Percentiles rank a stretch among this genome's conserved stretches.
These are phyloP conservation scores for Drosophila asahinai DNA, from an alignment of 1,140 invertebrate genomes.

Conservation along the genomic window DNA sequence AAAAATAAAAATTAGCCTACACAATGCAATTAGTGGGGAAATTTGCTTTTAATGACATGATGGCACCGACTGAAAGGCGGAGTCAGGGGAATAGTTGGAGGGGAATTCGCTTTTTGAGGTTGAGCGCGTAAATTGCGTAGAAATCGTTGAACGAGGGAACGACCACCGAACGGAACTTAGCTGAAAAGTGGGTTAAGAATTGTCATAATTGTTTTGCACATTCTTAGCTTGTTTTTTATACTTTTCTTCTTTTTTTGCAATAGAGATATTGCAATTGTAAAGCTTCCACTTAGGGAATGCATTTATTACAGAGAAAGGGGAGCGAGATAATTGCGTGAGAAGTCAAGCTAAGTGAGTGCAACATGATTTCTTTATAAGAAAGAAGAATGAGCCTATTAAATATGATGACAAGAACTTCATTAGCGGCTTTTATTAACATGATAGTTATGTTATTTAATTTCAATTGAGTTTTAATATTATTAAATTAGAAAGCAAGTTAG, in stretches of 20 bases:
- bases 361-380: slow-evolving; percentile 42
- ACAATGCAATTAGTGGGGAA: slow-evolving; percentile 72
- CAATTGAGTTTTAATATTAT: background rate
- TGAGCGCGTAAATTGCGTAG: slow-evolving; percentile 64
- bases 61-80: slow-evolving; percentile 12
- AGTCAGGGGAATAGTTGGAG: slow-evolving; percentile 13
- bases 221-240: slow-evolving; percentile 16
- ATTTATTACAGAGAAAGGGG: slow-evolving; percentile 29
- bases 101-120: slow-evolving; percentile 51
- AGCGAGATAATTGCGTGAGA: slow-evolving; percentile 45
- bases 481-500: background rate
- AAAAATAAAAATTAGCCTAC: slow-evolving; percentile 68
- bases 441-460: background rate
- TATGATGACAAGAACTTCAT: slow-evolving; percentile 12
- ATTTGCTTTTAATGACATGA: slow-evolving; percentile 70
- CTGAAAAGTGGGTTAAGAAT: slow-evolving; percentile 74
- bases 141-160: slow-evolving; percentile 49
- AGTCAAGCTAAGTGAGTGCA: slow-evolving; percentile 21
- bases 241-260: slow-evolving; percentile 39
- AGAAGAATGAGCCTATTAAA: slow-evolving; percentile 1
- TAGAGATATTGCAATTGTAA: slow-evolving; percentile 61
- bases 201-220: slow-evolving; percentile 72
- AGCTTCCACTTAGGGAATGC: slow-evolving; percentile 34
- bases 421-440: background rate
- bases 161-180: slow-evolving; percentile 21